A percentile compares a stretch with the other conserved stretches of the same genome.
Conservation (phyloP, 2,113 vertebrate genomes). For the Notothenia coriiceps region DNA sequence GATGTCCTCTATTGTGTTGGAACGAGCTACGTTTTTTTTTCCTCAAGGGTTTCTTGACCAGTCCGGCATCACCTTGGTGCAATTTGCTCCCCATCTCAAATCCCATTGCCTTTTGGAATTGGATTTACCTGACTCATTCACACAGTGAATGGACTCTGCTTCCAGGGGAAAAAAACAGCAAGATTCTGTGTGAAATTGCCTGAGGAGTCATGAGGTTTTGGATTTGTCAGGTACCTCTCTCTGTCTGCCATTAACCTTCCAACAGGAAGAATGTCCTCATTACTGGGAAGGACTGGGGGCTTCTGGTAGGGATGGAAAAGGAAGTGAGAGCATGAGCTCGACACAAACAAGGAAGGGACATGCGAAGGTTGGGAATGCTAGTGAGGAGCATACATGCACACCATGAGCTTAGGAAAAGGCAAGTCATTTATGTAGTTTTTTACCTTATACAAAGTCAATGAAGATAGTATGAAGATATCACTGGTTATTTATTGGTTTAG, state of each 20-base stretch:
- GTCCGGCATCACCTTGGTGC: constrained; percentile 82
- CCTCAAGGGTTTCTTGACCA: constrained; percentile 82
- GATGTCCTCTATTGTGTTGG: constrained; percentile 80
- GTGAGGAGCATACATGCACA: neutral
- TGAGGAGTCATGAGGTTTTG: constrained; percentile 76
- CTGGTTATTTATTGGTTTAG: neutral
- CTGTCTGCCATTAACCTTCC: constrained; percentile 82
- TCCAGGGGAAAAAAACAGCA: constrained; percentile 66
- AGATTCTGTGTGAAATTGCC: constrained; percentile 84
- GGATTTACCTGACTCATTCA: constrained; percentile 87
- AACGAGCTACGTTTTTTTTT: constrained; percentile 66
- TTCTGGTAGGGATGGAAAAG: constrained; percentile 5
- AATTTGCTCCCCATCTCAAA: constrained; percentile 86
- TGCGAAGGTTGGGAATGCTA: constrained; percentile 25
- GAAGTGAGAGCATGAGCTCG: neutral
- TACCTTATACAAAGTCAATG: constrained; percentile 5
- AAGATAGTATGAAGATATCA: neutral
- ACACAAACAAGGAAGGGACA: constrained; percentile 43
- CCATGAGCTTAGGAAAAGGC: neutral
- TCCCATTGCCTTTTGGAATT: constrained; percentile 88
- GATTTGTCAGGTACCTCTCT: constrained; percentile 69
- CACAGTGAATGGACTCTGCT: constrained; percentile 82
- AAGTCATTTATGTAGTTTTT: constrained; percentile 1
- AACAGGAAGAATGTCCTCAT: constrained; percentile 83
- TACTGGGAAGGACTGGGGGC: constrained; percentile 55